Percentiles rank a stretch among this genome's conserved stretches.
Conservation (phyloP, 2,888 invertebrate genomes). For the Melieria picta region DNA sequence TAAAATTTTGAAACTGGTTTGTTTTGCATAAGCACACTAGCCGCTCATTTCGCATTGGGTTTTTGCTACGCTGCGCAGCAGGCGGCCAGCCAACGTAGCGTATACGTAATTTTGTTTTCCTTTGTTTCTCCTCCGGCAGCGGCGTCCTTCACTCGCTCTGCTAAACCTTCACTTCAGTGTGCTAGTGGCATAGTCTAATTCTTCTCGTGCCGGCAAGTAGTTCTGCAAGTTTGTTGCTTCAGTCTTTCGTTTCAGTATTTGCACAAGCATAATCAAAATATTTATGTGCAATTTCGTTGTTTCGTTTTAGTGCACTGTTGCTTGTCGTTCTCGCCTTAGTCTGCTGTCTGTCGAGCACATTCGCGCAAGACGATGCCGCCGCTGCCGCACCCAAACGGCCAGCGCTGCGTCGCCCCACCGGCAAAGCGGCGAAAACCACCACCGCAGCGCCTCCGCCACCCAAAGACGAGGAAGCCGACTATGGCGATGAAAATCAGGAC, state of each 20-base stretch:
- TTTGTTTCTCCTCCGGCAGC: neutral
- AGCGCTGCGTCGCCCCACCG: conserved; percentile 57
- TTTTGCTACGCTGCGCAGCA: neutral
- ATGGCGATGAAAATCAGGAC: conserved; percentile 68
- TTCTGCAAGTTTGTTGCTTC: neutral
- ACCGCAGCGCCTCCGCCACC: conserved; percentile 51
- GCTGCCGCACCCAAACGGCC: conserved; percentile 51
- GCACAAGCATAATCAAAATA: too few species aligned
- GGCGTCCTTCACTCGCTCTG: conserved; percentile 18
- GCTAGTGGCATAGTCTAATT: neutral
- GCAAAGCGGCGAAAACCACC: conserved; percentile 54
- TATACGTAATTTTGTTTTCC: conserved; percentile 25
- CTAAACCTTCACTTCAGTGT: conserved; percentile 20
- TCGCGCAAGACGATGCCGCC: conserved; percentile 51
- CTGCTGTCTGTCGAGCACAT: conserved; percentile 51
- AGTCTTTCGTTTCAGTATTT: neutral
- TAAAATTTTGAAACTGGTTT: conserved; percentile 24
- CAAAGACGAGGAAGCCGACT: conserved; percentile 66
- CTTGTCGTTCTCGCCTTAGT: conserved; percentile 54
- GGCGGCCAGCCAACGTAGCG: conserved; percentile 4
- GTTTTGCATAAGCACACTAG: conserved; percentile 30
- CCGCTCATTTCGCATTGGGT: conserved; percentile 11
- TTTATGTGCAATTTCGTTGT: too few species aligned
- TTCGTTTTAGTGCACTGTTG: conserved; percentile 52
- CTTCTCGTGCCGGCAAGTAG: neutral